Evolutionary conservation across 1,140 invertebrate genomes (phyloP).

Genomic region (Orius insidiosus): DNA sequence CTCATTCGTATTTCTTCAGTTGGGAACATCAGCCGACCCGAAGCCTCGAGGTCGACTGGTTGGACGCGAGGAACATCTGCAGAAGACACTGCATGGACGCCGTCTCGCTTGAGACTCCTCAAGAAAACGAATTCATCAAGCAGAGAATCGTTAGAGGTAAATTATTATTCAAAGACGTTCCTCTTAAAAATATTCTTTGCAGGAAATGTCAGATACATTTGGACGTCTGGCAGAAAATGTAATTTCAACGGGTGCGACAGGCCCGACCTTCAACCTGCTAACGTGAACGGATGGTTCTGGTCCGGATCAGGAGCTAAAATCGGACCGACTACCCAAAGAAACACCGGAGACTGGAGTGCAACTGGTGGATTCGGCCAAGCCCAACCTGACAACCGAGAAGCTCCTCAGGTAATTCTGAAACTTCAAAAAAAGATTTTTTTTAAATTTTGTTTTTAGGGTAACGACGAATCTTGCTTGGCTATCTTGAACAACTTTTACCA

Average conservation of each 20-base stretch:
- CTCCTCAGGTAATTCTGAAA: conserved; percentile 46
- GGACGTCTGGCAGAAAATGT: conserved; percentile 81
- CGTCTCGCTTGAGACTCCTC: conserved; percentile 73
- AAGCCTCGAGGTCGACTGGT: conserved; percentile 74
- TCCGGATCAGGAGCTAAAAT: conserved; percentile 78
- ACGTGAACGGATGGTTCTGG: conserved; percentile 88
- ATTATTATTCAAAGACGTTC: neutral
- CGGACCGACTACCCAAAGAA: conserved; percentile 67
- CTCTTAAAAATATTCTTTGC: conserved; percentile 2
- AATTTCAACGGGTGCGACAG: conserved; percentile 82
- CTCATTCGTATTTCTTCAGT: conserved; percentile 84
- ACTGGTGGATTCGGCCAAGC: conserved; percentile 69
- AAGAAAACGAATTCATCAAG: conserved; percentile 80
- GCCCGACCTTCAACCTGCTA: conserved; percentile 67
- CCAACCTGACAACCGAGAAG: conserved; percentile 80
- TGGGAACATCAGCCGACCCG: conserved; percentile 77
- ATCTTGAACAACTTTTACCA: conserved; percentile 87
- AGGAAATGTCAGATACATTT: conserved; percentile 55
- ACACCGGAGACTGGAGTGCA: conserved; percentile 71
- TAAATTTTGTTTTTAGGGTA: conserved; percentile 37
- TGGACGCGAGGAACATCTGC: conserved; percentile 79
- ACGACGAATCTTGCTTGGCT: conserved; percentile 75
- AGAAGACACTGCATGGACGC: conserved; percentile 85
- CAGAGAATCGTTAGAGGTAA: conserved; percentile 54
- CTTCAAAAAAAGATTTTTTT: neutral